phyloP scores from a whole-genome alignment of 2,113 vertebrate genomes.

The Alligator mississippiensis region DNA sequence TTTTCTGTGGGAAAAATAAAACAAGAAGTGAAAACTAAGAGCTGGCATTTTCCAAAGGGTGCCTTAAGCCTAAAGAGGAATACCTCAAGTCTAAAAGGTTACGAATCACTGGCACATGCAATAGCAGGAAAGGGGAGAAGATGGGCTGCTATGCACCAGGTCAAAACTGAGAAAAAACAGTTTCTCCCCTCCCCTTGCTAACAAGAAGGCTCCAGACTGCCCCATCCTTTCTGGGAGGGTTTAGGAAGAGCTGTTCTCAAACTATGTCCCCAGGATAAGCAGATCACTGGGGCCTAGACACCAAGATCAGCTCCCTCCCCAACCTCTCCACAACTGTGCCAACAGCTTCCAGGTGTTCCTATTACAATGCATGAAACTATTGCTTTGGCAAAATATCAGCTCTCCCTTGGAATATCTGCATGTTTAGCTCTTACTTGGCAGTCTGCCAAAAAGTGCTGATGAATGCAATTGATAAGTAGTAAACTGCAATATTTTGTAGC shows the following conservation, averaged over 20 bases:
- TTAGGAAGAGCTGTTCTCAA: too few species aligned
- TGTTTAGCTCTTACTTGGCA: neutral
- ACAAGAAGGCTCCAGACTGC: neutral
- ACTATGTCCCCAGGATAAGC: too few species aligned
- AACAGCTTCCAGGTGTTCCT: neutral
- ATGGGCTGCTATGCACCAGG: too few species aligned
- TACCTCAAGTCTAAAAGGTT: too few species aligned
- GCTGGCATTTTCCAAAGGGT: too few species aligned
- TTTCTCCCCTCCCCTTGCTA: neutral
- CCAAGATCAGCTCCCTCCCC: neutral
- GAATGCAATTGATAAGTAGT: neutral
- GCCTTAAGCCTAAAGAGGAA: too few species aligned
- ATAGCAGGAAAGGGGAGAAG: too few species aligned
- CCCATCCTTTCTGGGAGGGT: too few species aligned
- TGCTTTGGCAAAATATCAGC: neutral
- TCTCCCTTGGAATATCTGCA: neutral
- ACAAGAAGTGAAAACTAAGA: too few species aligned
- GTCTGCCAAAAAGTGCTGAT: neutral
- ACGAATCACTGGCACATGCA: too few species aligned
- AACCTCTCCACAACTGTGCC: neutral
- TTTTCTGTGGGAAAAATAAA: too few species aligned
- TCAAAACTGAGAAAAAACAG: neutral
- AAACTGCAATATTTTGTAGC: neutral
- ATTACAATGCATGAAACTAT: neutral
- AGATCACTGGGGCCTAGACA: neutral